Evolutionary conservation across 2,113 vertebrate species (phyloP).

Genomic region (Elephas maximus): DNA sequence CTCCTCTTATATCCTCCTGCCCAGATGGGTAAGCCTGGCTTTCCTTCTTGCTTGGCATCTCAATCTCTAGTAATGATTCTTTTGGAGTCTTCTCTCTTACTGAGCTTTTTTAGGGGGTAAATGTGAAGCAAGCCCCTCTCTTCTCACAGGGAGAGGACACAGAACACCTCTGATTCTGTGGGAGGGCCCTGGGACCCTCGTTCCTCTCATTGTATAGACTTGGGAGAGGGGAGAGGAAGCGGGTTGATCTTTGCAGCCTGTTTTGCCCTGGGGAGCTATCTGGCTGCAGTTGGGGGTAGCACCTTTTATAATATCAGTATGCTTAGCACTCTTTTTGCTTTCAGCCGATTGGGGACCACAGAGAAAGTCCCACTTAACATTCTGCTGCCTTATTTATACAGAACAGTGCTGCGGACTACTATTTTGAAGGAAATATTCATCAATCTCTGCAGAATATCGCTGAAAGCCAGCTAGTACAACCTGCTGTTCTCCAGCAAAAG

Average conservation of each 20-base stretch:
- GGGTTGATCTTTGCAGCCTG: neutral
- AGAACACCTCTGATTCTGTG: neutral
- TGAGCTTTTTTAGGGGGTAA: neutral
- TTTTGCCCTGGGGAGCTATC: neutral
- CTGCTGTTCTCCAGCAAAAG: slow-evolving; percentile 88
- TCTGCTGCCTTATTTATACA: slow-evolving; percentile 74
- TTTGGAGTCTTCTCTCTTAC: neutral
- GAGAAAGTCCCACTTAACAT: slow-evolving; percentile 39
- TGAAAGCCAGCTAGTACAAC: slow-evolving; percentile 88
- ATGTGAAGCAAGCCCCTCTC: neutral
- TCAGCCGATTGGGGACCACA: neutral
- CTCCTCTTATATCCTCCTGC: neutral
- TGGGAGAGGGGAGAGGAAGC: neutral
- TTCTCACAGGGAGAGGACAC: neutral
- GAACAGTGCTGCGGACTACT: slow-evolving; percentile 88
- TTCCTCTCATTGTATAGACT: neutral
- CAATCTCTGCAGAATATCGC: slow-evolving; percentile 80
- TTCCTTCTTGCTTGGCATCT: neutral
- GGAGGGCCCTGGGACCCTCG: neutral
- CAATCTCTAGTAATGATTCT: neutral
- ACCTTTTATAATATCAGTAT: neutral
- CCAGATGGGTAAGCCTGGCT: neutral
- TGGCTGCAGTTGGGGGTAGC: neutral
- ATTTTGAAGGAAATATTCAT: slow-evolving; percentile 86
- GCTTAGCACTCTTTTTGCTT: neutral